These are phyloP conservation scores for Lepidostoma basale DNA, from an alignment of 1,140 invertebrate genomes.

Conservation along the genomic window DNA sequence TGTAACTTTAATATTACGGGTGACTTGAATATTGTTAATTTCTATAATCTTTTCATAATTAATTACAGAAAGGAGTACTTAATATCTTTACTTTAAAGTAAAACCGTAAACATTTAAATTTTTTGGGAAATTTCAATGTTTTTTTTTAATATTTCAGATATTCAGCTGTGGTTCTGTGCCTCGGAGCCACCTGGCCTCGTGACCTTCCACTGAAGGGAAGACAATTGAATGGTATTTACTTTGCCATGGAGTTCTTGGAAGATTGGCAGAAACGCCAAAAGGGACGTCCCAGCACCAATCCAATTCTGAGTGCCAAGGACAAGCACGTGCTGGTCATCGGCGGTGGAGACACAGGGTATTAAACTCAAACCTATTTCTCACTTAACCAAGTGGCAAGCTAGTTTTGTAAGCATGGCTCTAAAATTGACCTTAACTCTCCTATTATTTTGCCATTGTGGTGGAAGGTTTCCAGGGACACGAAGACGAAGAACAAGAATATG, in stretches of 20 bases:
- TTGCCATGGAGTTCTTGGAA: slow-evolving; percentile 97
- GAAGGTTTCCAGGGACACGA: no score
- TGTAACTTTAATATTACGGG: no score
- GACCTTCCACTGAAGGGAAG: slow-evolving; percentile 87
- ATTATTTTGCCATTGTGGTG: no score
- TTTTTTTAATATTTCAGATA: slow-evolving; percentile 54
- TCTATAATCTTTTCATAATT: no score
- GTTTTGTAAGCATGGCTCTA: no score
- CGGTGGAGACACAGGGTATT: slow-evolving; percentile 94
- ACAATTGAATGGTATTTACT: slow-evolving; percentile 87
- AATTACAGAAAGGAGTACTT: no score
- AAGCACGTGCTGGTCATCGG: slow-evolving; percentile 98
- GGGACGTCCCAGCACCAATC: slow-evolving; percentile 62
- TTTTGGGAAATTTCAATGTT: not conserved
- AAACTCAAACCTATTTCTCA: no score
- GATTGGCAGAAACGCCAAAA: slow-evolving; percentile 96
- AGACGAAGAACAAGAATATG: no score
- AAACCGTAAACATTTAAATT: not conserved
- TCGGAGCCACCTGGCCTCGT: slow-evolving; percentile 95
- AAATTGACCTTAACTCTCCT: no score
- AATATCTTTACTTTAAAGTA: no score
- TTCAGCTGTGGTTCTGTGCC: slow-evolving; percentile 89
- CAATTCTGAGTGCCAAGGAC: slow-evolving; percentile 81
- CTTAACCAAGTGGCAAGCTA: no score
- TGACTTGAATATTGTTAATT: no score